Conservation (phyloP, 2,113 vertebrate species). For the Petaurus breviceps region DNA sequence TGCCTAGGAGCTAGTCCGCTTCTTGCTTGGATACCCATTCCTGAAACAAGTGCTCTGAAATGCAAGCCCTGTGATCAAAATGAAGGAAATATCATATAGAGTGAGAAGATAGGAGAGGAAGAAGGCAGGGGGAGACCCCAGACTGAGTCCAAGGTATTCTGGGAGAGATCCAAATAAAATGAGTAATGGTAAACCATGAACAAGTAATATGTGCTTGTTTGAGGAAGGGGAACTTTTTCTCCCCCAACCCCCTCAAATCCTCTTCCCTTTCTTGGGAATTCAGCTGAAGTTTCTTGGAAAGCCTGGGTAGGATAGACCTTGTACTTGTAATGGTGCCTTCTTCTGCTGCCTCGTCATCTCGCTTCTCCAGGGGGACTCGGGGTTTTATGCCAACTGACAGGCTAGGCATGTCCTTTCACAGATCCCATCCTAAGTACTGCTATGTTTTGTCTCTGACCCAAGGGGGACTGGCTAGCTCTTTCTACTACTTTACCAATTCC, state of each 20-base stretch:
- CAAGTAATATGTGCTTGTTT: not conserved
- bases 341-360: no score
- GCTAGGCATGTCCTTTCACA: no score
- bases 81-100: not conserved
- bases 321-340: no score
- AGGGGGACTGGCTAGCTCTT: no score
- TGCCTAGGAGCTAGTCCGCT: not conserved
- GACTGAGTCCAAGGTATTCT: not conserved
- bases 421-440: no score
- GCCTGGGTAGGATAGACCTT: no score
- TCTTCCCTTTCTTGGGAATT: no score
- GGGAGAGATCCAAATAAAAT: slow-evolving; percentile 12
- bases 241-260: not conserved
- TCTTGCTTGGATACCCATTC: not conserved
- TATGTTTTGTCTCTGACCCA: no score
- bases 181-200: not conserved
- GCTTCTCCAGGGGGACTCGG: no score
- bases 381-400: no score
- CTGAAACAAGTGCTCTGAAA: not conserved
- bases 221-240: not conserved
- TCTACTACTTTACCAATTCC: no score
- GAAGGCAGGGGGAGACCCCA: not conserved
- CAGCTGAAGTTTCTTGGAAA: no score
- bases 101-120: not conserved
- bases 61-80: not conserved